Conservation (phyloP, 2,797 vertebrate genomes). For the Coccyzus lansbergi region DNA sequence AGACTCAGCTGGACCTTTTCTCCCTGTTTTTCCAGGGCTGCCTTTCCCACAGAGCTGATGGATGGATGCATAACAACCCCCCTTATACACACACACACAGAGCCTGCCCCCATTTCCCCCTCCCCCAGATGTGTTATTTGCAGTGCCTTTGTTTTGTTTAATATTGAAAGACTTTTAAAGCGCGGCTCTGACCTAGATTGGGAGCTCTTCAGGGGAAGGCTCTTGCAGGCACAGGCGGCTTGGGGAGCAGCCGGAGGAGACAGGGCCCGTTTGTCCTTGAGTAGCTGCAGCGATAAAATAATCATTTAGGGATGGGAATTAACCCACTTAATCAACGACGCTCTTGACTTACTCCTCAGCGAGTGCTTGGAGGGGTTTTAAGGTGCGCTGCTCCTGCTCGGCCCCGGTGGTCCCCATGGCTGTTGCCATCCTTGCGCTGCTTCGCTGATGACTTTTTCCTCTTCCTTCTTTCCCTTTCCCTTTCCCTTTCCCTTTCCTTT, state of each 20-base stretch:
- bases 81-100: background rate
- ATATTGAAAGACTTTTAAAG: background rate
- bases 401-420: rapidly evolving
- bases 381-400: background rate
- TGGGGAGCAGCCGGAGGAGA: background rate
- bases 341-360: background rate
- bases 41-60: background rate
- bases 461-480: no score
- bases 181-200: constrained; percentile 43
- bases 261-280: background rate
- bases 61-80: background rate
- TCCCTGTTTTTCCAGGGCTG: background rate
- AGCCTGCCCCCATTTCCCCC: background rate
- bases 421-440: background rate
- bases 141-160: constrained; percentile 15
- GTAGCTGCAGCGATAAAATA: constrained; percentile 3
- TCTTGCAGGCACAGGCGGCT: background rate
- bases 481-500: rapidly evolving
- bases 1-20: background rate
- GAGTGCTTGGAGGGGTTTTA: background rate
- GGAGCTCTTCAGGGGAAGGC: constrained; percentile 15
- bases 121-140: background rate
- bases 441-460: background rate
- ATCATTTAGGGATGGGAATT: constrained; percentile 44
- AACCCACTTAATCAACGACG: background rate